A percentile compares a stretch with the other conserved stretches of the same genome.
phyloP scores from a whole-genome alignment of 2,797 vertebrate genomes.

The Acanthurus tractus region DNA sequence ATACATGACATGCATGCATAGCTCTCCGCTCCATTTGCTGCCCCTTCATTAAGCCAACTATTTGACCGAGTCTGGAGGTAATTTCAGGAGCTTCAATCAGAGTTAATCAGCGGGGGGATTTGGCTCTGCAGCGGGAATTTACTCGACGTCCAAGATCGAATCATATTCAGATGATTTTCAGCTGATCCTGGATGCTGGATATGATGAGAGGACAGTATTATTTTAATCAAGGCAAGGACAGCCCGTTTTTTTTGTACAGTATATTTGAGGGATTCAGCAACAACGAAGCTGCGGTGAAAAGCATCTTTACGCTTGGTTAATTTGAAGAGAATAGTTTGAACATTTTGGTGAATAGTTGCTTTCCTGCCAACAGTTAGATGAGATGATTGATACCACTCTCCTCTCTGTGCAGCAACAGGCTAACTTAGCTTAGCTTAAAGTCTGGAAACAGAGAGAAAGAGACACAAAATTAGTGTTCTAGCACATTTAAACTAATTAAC shows the following conservation, averaged over 20 bases:
- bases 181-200: constrained; percentile 10
- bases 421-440: constrained; percentile 1
- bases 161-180: constrained; percentile 22
- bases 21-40: constrained; percentile 68
- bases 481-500: not conserved
- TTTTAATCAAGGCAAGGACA: not conserved
- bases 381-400: not conserved
- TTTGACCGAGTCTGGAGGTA: constrained; percentile 68
- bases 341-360: not conserved
- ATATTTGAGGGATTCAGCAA: too few species aligned
- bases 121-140: constrained; percentile 16
- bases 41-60: constrained; percentile 64
- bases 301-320: too few species aligned
- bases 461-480: not conserved
- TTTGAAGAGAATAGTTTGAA: too few species aligned
- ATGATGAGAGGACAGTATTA: not conserved
- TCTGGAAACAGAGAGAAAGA: not conserved
- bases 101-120: constrained; percentile 42
- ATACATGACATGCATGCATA: constrained; percentile 58
- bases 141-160: constrained; percentile 12
- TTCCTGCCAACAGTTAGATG: not conserved
- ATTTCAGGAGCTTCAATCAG: constrained; percentile 63
- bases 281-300: too few species aligned
- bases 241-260: not conserved
- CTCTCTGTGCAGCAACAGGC: not conserved